Evolutionary conservation across 2,888 invertebrate species (phyloP).

Genomic region (Arrhopalites spinosus): DNA sequence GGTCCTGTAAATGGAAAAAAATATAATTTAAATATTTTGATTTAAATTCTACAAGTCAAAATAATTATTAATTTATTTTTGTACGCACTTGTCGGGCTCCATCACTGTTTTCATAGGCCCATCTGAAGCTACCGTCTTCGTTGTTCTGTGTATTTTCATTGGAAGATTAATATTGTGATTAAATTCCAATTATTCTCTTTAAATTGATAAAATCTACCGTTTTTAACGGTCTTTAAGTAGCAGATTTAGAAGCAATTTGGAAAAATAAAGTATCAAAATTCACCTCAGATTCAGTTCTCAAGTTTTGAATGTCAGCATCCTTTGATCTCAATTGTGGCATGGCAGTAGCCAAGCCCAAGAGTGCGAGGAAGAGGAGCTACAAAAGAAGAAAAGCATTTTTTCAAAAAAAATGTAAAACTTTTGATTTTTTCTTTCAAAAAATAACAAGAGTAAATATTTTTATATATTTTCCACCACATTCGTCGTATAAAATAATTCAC

Average conservation of each 20-base stretch:
- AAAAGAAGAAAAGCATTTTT: too few species aligned
- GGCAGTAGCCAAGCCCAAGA: slow-evolving; percentile 17
- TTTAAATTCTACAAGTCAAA: too few species aligned
- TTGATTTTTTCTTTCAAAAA: too few species aligned
- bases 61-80: too few species aligned
- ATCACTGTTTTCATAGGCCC: slow-evolving; percentile 29
- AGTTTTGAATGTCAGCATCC: slow-evolving; percentile 28
- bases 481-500: too few species aligned
- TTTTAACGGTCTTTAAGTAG: neutral
- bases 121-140: slow-evolving; percentile 14
- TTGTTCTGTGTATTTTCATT: too few species aligned
- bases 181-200: neutral
- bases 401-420: too few species aligned
- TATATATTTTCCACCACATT: too few species aligned
- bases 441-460: too few species aligned
- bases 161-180: neutral
- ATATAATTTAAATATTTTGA: neutral
- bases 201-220: neutral
- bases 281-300: slow-evolving; percentile 22
- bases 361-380: neutral
- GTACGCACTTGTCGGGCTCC: neutral
- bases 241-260: neutral
- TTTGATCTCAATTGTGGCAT: slow-evolving; percentile 19
- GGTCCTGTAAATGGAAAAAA: neutral
- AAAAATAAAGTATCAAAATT: slow-evolving; percentile 26